Evolutionary conservation across 2,113 vertebrate genomes (phyloP).

Genomic region (Ursus arctos): DNA sequence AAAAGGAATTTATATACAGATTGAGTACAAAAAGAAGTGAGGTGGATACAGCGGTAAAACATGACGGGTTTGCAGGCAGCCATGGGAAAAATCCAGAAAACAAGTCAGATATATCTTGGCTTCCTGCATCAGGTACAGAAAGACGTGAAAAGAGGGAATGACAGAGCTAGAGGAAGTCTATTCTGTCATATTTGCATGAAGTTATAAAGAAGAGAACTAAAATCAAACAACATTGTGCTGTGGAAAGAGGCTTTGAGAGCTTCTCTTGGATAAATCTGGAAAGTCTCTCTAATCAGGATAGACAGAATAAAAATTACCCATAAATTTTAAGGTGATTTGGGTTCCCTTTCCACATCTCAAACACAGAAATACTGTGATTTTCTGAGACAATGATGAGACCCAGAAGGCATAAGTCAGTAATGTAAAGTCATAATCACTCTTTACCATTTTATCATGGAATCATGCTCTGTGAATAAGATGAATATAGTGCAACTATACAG

Average conservation of each 20-base stretch:
- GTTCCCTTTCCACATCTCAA: not conserved
- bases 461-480: not conserved
- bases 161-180: not conserved
- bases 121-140: not conserved
- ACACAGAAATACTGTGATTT: conserved; percentile 33
- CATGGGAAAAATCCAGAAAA: not conserved
- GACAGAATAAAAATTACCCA: not conserved
- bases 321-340: not conserved
- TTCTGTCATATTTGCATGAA: not conserved
- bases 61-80: not conserved
- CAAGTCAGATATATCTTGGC: not conserved
- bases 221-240: not conserved
- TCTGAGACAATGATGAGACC: not conserved
- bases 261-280: not conserved
- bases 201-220: not conserved
- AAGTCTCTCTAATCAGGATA: not conserved
- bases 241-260: not conserved
- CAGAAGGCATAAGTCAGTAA: not conserved
- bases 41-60: not conserved
- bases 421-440: not conserved
- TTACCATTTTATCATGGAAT: not conserved
- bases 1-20: not conserved
- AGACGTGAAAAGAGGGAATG: not conserved
- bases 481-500: not conserved
- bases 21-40: not conserved